These are phyloP conservation scores for Procavia capensis DNA, from an alignment of 2,113 vertebrate genomes.

Conservation along the genomic window DNA sequence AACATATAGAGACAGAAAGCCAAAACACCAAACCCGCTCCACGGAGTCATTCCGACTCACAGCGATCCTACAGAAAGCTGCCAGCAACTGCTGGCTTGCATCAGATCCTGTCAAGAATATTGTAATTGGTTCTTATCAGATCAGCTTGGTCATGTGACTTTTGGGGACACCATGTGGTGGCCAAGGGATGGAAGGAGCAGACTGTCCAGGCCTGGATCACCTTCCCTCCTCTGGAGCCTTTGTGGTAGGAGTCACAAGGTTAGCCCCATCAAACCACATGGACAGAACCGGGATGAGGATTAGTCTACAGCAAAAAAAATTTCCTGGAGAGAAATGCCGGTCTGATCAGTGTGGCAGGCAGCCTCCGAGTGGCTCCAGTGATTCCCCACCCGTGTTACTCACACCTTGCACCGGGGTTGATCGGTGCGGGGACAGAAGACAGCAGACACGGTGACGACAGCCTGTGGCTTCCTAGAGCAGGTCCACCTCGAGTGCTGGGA, in stretches of 20 bases:
- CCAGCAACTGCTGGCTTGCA: not conserved
- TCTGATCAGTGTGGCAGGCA: not conserved
- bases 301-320: not conserved
- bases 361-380: not conserved
- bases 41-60: too few species aligned
- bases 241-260: rapidly evolving
- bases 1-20: not conserved
- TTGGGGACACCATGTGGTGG: not conserved
- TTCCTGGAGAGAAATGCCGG: not conserved
- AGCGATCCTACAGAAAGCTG: not conserved
- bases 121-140: not conserved
- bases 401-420: not conserved
- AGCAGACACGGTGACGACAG: not conserved
- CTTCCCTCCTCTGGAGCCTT: not conserved
- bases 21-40: too few species aligned
- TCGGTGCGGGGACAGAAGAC: not conserved
- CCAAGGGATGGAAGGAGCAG: not conserved
- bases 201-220: not conserved
- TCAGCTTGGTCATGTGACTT: not conserved
- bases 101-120: not conserved
- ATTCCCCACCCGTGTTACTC: not conserved
- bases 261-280: not conserved
- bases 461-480: not conserved
- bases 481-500: not conserved
- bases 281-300: not conserved